Evolutionary conservation across 2,888 invertebrate species (phyloP).

Genomic region (Napeogenes sylphis): DNA sequence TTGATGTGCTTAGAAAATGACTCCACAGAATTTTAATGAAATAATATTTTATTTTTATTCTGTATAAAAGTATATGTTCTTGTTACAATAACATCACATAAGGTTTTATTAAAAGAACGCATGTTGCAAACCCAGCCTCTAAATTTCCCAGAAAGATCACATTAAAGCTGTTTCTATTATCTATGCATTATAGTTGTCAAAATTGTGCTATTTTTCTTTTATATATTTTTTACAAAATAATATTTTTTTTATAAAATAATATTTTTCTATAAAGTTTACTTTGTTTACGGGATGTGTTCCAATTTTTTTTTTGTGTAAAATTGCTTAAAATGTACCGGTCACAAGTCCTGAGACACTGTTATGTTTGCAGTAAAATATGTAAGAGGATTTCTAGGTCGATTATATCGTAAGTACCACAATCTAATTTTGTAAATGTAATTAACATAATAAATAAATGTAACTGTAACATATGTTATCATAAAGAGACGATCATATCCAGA

Average conservation of each 20-base stretch:
- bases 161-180: not conserved
- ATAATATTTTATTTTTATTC: no score
- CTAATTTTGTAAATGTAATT: not conserved
- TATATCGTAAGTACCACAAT: slow-evolving; percentile 22
- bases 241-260: not conserved
- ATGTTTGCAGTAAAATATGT: slow-evolving; percentile 25
- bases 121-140: no score
- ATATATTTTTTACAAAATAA: not conserved
- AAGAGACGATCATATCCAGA: no score
- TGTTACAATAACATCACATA: not conserved
- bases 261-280: not conserved
- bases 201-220: not conserved
- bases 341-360: slow-evolving; percentile 16
- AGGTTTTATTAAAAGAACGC: not conserved
- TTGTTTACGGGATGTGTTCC: slow-evolving; percentile 1
- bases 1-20: no score
- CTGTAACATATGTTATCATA: no score
- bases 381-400: slow-evolving; percentile 14
- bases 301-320: slow-evolving; percentile 17
- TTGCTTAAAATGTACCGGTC: slow-evolving; percentile 22
- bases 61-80: no score
- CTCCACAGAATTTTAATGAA: no score
- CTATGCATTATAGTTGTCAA: not conserved
- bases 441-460: no score
- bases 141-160: not conserved